Conservation (phyloP, 2,113 vertebrate species). For the Sceloporus tristichus region DNA sequence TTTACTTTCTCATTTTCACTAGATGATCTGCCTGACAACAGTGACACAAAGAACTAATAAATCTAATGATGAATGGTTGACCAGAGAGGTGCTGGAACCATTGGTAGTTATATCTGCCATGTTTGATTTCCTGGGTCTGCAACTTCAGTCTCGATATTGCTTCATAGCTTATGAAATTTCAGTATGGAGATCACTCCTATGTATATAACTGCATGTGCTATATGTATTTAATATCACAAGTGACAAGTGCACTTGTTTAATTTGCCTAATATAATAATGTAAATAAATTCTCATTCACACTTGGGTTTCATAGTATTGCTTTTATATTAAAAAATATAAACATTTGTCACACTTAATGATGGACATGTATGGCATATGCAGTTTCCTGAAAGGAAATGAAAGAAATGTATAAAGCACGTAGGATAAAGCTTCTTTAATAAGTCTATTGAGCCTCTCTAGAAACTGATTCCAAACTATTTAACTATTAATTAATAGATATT, state of each 20-base stretch:
- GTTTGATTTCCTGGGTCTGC: slow-evolving; percentile 16
- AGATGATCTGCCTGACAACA: slow-evolving; percentile 31
- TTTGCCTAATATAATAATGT: neutral
- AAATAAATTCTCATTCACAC: neutral
- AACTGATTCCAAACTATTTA: neutral
- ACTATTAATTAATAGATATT: neutral
- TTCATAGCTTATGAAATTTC: neutral
- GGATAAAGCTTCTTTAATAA: neutral
- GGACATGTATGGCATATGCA: neutral
- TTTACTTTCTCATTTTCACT: slow-evolving; percentile 24
- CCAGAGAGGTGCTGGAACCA: neutral
- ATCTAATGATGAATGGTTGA: slow-evolving; percentile 22
- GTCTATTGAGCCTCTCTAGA: neutral
- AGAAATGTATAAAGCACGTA: neutral
- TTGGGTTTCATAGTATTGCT: neutral
- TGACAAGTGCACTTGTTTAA: slow-evolving; percentile 11
- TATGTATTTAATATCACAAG: neutral
- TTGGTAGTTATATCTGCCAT: slow-evolving; percentile 1
- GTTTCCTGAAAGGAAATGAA: neutral
- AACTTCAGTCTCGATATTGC: neutral
- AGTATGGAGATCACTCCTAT: neutral
- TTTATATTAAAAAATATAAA: neutral
- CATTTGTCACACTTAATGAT: neutral
- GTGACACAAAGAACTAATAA: slow-evolving; percentile 27
- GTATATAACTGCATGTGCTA: neutral